phyloP scores from a whole-genome alignment of 1,140 invertebrate species.

The Protaetia brevitarsis region DNA sequence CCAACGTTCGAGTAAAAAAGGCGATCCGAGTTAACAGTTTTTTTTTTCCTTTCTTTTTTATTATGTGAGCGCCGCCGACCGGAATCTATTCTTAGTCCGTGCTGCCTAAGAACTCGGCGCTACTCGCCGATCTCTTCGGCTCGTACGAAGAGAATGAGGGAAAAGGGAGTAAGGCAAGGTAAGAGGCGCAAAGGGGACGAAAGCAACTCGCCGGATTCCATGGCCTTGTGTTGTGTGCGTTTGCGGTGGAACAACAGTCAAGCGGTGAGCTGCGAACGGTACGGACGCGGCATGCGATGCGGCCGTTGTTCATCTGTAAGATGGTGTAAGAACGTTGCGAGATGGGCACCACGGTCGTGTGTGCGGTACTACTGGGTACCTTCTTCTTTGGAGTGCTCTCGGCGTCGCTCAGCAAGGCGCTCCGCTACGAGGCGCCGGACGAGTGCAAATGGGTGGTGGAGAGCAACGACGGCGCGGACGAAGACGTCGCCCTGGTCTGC shows the following conservation, averaged over 20 bases:
- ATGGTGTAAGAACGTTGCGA: conserved; percentile 36
- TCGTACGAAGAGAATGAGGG: conserved; percentile 11
- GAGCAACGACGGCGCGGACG: conserved; percentile 56
- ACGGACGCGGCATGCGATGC: conserved; percentile 42
- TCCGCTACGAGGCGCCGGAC: conserved; percentile 77
- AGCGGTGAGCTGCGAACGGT: conserved; percentile 37
- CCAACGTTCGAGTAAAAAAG: conserved; percentile 37
- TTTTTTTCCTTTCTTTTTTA: conserved; percentile 25
- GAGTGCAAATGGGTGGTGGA: conserved; percentile 78
- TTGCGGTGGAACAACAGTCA: conserved; percentile 36
- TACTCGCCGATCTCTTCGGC: conserved; percentile 28
- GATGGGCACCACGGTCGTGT: conserved; percentile 48
- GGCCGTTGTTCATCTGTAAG: conserved; percentile 32
- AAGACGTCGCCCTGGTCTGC: conserved; percentile 75
- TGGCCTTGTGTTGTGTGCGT: conserved; percentile 40
- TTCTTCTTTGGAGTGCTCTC: conserved; percentile 67
- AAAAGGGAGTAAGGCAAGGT: conserved; percentile 8
- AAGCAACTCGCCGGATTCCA: conserved; percentile 11
- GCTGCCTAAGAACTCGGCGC: conserved; percentile 21
- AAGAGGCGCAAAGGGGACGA: background rate
- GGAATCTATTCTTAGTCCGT: too few species aligned
- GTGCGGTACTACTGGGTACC: conserved; percentile 59
- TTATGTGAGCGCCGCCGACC: conserved; percentile 30
- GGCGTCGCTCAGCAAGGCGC: conserved; percentile 65
- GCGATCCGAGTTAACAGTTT: conserved; percentile 39